Base-by-base conservation (phyloP, 2,797 vertebrate species). In the Xenentodon cancila region DNA sequence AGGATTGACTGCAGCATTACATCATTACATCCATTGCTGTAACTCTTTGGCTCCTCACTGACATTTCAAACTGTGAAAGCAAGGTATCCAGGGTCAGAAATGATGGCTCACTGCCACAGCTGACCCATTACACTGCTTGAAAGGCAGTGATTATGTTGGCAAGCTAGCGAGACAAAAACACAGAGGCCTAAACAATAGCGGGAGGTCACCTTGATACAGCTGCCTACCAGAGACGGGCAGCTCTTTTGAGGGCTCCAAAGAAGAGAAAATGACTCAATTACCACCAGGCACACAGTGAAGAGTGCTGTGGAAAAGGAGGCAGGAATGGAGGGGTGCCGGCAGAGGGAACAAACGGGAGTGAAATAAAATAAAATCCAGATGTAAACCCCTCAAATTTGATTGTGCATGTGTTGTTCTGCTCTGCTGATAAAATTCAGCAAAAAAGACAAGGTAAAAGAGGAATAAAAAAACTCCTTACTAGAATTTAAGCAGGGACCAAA, bases 211-310 rank as follows among this genome's bases (percentile, higher is more conserved):
- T 92, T 92, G 86, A 91, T 88, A 58, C 75, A 77, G 83, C 84
- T 79, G 84, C 84, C 86, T 85, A 85, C 81, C 30, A 49, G 80
- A 88, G 87, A 83, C 80, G 27, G 60, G 5, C 46, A 13, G 46
- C 46, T 48, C 46, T 48, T 19, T 48, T 6, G 46, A 48, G 46
- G 4, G 71, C 76, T 73, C 57, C 1, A 80, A 82, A 37, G 43
- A 76, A 73, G 79, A 85, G 85, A 87, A 91, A 89, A 91, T 89
- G 85, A 90, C 91, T 92, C 88, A 89, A 91, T 92, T 90, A 90
- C 79, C 79, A 79, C 34, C 72, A 67, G 64, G 65, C 66, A 45
- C 71, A 51, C 69, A 68, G 68, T 7, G 25, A 64, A 76, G 64
- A 57, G 53, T 49, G 53, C 53, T 53, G 72, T 59, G 68, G 70